Evolutionary conservation across 2,113 vertebrate genomes (phyloP).

Genomic region (Brachypodius melanocephalos): DNA sequence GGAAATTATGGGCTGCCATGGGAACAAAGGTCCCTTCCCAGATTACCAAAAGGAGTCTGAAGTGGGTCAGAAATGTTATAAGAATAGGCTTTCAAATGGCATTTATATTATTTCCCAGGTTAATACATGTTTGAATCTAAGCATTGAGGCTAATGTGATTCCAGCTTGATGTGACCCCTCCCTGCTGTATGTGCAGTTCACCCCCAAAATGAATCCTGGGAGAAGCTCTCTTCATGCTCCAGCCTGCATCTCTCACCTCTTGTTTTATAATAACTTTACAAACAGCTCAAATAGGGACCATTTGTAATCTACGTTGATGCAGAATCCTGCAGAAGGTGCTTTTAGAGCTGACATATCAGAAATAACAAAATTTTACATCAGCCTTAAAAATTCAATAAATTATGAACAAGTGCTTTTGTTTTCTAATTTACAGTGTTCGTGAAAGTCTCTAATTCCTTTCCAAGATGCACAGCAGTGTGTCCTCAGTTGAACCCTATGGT

Average conservation of each 20-base stretch:
- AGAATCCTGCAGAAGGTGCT: background rate
- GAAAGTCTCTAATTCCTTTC: background rate
- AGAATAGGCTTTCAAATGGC: conserved; percentile 41
- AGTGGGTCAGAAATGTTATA: conserved; percentile 48
- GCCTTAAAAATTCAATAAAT: background rate
- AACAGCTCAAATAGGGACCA: background rate
- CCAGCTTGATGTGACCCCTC: background rate
- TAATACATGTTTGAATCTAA: conserved; percentile 5
- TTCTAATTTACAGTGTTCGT: background rate
- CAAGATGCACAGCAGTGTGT: background rate
- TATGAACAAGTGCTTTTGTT: background rate
- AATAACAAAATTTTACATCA: background rate
- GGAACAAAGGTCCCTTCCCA: conserved; percentile 64
- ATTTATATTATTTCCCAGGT: conserved; percentile 48
- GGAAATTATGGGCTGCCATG: conserved; percentile 55
- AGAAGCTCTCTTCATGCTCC: background rate
- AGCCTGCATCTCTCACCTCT: background rate
- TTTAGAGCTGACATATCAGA: background rate
- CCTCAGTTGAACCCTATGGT: background rate
- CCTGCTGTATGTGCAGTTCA: background rate
- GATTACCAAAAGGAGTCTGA: conserved; percentile 49
- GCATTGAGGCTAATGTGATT: background rate
- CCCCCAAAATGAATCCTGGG: background rate
- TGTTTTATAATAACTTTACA: background rate
- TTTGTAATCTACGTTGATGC: background rate